These are phyloP conservation scores for Venustoraphidia nigricollis DNA, from an alignment of 2,888 invertebrate genomes.

Conservation along the genomic window DNA sequence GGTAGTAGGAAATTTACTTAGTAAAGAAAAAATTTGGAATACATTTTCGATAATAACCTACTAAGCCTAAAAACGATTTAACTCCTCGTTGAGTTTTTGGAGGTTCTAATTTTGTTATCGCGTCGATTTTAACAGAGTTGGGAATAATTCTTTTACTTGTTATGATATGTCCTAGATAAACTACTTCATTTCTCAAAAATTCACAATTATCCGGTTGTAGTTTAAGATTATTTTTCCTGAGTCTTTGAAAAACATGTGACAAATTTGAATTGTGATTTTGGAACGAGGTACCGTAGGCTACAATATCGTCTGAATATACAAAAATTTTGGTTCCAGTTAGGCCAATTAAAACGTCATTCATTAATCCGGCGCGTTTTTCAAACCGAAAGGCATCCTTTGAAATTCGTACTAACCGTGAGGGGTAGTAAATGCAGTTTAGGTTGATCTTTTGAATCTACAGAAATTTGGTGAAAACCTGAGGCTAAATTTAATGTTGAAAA, in stretches of 20 bases:
- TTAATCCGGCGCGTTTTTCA: conserved; percentile 18
- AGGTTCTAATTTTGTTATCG: conserved; percentile 9
- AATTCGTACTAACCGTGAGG: conserved; percentile 17
- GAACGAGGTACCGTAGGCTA: conserved; percentile 9
- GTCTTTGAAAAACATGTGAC: conserved; percentile 2
- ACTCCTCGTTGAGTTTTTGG: conserved; percentile 9
- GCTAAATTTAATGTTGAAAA: conserved; percentile 18
- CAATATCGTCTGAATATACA: conserved; percentile 11
- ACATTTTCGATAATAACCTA: conserved; percentile 11
- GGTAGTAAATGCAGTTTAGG: conserved; percentile 16
- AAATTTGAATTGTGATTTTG: conserved; percentile 8
- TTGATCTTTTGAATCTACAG: conserved; percentile 10
- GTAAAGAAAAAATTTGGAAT: conserved; percentile 12
- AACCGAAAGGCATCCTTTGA: not conserved
- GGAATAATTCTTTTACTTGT: conserved; percentile 9
- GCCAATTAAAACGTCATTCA: conserved; percentile 20
- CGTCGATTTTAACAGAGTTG: conserved; percentile 8
- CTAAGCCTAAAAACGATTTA: conserved; percentile 11
- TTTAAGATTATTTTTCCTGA: conserved; percentile 8
- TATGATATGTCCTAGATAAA: conserved; percentile 11
- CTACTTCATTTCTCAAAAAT: conserved; percentile 10
- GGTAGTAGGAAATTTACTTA: conserved; percentile 2
- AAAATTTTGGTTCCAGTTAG: conserved; percentile 16
- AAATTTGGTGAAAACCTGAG: conserved; percentile 17
- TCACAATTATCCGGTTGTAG: conserved; percentile 5